phyloP scores from a whole-genome alignment of 2,888 invertebrate species.

The Perithous albicinctus region DNA sequence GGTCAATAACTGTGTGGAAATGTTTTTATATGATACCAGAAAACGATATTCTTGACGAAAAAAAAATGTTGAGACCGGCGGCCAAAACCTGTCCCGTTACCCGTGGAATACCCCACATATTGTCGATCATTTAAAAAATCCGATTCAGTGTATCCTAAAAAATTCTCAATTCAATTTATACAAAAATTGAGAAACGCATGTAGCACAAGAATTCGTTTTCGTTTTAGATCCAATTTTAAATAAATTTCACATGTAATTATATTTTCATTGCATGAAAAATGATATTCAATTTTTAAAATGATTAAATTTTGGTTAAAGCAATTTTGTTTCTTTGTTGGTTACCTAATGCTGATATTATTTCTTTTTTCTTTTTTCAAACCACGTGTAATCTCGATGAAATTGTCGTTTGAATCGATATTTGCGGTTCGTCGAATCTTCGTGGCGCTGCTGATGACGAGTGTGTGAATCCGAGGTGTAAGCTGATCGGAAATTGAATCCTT shows the following conservation, averaged over 20 bases:
- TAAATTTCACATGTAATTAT: no score
- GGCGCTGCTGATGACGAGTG: not conserved
- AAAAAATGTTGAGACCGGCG: no score
- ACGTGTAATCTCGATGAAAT: not conserved
- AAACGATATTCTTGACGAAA: no score
- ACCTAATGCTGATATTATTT: not conserved
- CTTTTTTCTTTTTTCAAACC: not conserved
- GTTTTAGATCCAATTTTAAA: no score
- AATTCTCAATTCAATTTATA: no score
- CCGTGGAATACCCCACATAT: no score
- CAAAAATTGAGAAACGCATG: not conserved
- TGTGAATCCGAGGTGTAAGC: not conserved
- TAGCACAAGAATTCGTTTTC: no score
- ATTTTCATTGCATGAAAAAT: not conserved
- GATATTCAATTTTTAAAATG: not conserved
- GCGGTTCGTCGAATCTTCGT: not conserved
- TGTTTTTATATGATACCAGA: no score
- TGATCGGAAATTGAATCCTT: slow-evolving; percentile 6
- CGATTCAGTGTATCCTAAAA: no score
- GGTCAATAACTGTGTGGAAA: no score
- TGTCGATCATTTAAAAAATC: no score
- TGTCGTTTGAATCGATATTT: not conserved
- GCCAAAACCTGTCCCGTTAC: no score
- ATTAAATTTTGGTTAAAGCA: not conserved
- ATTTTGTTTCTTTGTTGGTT: not conserved